phyloP scores from a whole-genome alignment of 2,113 vertebrate species.

The Caracal caracal region DNA sequence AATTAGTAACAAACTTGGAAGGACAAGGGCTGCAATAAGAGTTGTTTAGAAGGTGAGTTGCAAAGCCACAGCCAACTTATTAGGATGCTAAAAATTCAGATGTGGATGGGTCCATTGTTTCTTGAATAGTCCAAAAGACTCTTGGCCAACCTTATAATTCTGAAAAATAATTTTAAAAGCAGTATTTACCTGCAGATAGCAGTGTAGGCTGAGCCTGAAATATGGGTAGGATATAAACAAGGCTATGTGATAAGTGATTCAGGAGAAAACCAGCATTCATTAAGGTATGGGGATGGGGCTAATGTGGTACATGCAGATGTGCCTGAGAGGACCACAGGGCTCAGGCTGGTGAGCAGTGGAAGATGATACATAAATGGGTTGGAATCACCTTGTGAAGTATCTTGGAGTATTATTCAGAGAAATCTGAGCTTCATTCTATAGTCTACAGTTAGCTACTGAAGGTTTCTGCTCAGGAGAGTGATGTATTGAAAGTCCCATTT shows the following conservation, averaged over 20 bases:
- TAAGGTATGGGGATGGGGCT: not conserved
- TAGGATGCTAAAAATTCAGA: not conserved
- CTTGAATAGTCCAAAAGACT: not conserved
- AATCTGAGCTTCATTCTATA: not conserved
- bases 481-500: not conserved
- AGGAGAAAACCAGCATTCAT: not conserved
- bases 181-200: not conserved
- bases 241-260: not conserved
- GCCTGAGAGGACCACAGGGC: not conserved
- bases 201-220: not conserved
- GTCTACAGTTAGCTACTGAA: not conserved
- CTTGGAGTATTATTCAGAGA: not conserved
- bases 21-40: not conserved
- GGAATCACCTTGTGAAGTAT: not conserved
- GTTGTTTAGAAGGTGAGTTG: not conserved
- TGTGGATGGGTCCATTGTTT: not conserved
- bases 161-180: not conserved
- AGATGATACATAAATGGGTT: rapidly evolving
- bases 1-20: not conserved
- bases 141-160: not conserved
- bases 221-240: not conserved
- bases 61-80: not conserved
- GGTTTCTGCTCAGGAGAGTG: not conserved
- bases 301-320: rapidly evolving
- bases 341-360: rapidly evolving